These are phyloP conservation scores for Drosophila tsacasi DNA, from an alignment of 1,140 invertebrate genomes.

Conservation along the genomic window DNA sequence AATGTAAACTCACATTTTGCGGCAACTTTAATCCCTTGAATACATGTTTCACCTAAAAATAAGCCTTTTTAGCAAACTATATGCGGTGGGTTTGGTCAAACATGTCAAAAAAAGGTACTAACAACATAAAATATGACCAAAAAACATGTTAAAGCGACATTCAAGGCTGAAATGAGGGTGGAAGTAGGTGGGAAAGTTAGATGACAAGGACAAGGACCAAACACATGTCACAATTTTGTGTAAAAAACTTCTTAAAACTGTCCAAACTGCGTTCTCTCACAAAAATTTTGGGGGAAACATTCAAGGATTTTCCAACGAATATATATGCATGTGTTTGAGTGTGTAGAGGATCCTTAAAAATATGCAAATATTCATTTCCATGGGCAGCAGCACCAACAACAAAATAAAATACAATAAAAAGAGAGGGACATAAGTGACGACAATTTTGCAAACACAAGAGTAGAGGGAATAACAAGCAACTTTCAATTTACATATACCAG, in stretches of 20 bases:
- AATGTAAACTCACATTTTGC: neutral
- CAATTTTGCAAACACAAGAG: conserved; percentile 69
- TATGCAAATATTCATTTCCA: conserved; percentile 74
- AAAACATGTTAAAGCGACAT: conserved; percentile 34
- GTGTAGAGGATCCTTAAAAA: conserved; percentile 52
- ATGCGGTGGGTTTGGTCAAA: conserved; percentile 20
- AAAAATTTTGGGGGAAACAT: conserved; percentile 36
- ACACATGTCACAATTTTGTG: conserved; percentile 79
- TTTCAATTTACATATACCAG: conserved; percentile 37
- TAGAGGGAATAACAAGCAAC: conserved; percentile 45
- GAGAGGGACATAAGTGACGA: conserved; percentile 68
- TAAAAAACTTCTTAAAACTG: conserved; percentile 73
- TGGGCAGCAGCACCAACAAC: conserved; percentile 38
- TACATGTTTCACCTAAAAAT: conserved; percentile 49
- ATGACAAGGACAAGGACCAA: conserved; percentile 55
- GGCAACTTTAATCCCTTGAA: conserved; percentile 25
- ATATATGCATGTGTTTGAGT: conserved; percentile 30
- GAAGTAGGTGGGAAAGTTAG: conserved; percentile 29
- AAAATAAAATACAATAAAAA: neutral
- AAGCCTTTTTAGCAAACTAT: conserved; percentile 16
- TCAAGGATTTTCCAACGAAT: conserved; percentile 49
- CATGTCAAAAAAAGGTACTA: conserved; percentile 20
- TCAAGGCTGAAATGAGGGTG: conserved; percentile 8
- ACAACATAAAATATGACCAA: conserved; percentile 19
- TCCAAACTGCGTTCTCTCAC: conserved; percentile 60